Evolutionary conservation across 2,797 vertebrate species (phyloP).

Genomic region (Danio aesculapii): DNA sequence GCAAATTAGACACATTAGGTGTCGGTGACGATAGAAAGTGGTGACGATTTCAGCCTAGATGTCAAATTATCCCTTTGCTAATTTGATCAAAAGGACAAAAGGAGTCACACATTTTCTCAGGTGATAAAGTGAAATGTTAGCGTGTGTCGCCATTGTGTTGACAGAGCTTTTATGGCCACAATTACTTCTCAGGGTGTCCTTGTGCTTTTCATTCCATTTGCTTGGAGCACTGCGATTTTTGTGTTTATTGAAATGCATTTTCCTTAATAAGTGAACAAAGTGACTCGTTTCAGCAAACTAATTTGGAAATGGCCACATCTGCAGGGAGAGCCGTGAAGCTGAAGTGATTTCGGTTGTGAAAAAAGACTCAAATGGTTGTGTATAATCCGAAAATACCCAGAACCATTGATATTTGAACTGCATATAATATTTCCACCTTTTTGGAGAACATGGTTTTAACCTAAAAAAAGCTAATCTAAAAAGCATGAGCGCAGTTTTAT

Average conservation of each 20-base stretch:
- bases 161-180: conserved; percentile 29
- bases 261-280: background rate
- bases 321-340: background rate
- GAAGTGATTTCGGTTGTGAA: background rate
- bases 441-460: too few species aligned
- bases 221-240: conserved; percentile 7
- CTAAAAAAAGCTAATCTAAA: too few species aligned
- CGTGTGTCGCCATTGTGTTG: conserved; percentile 38
- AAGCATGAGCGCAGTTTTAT: too few species aligned
- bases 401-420: too few species aligned
- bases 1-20: conserved; percentile 68
- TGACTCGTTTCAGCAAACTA: background rate
- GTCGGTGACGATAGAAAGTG: conserved; percentile 65
- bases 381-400: too few species aligned
- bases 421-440: too few species aligned
- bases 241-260: conserved; percentile 3
- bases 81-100: conserved; percentile 65
- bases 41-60: conserved; percentile 64
- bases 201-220: conserved; percentile 9
- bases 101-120: conserved; percentile 60
- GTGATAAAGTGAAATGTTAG: conserved; percentile 65
- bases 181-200: conserved; percentile 22
- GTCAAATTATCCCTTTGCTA: conserved; percentile 69
- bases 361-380: background rate
- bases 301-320: background rate